Evolutionary conservation across 2,888 invertebrate species (phyloP).

Genomic region (Thumatha senex): DNA sequence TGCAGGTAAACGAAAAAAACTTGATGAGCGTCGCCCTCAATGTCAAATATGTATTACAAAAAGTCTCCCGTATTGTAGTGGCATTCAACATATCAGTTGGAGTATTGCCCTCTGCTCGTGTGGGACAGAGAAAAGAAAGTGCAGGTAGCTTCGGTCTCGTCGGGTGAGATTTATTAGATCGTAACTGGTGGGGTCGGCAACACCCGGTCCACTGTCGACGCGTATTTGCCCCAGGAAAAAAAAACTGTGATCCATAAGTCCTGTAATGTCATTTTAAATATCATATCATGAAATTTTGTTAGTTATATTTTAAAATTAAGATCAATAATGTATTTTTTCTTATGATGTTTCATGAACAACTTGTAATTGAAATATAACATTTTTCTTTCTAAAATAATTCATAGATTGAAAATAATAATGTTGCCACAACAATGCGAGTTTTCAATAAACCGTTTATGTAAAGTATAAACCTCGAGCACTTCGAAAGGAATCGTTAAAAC

Average conservation of each 20-base stretch:
- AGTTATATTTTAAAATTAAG: too few relatives aligned
- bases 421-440: too few relatives aligned
- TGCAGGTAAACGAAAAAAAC: conserved; percentile 14
- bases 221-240: conserved; percentile 43
- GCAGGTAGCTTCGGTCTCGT: conserved; percentile 63
- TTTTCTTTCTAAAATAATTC: too few relatives aligned
- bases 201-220: conserved; percentile 56
- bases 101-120: conserved; percentile 55
- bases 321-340: too few relatives aligned
- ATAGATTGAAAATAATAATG: too few relatives aligned
- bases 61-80: conserved; percentile 50
- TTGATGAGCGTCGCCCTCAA: conserved; percentile 28
- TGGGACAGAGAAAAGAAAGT: conserved; percentile 79
- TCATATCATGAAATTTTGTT: too few relatives aligned
- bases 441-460: too few relatives aligned
- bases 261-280: conserved; percentile 3
- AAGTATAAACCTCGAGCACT: neutral
- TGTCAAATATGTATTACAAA: conserved; percentile 50
- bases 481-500: neutral
- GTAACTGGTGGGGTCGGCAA: conserved; percentile 74
- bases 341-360: too few relatives aligned
- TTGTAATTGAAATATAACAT: too few relatives aligned
- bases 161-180: conserved; percentile 78
- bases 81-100: conserved; percentile 52
- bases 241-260: conserved; percentile 27